Conservation (phyloP, 2,888 invertebrate genomes). For the Gortyna flavago region DNA sequence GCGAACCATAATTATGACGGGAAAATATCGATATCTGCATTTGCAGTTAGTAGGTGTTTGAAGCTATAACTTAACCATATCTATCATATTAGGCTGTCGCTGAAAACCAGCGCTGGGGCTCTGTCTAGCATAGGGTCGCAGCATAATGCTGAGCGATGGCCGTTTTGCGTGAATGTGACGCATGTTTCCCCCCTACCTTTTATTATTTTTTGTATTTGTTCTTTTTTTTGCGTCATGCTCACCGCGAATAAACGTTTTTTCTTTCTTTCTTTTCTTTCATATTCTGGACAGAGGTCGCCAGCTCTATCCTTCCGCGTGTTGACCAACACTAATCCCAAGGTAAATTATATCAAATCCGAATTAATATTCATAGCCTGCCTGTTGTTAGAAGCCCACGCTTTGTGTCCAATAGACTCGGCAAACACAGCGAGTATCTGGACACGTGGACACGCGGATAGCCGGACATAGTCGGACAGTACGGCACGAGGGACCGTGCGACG, state of each 20-base stretch:
- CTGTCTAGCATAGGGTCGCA: too few species aligned
- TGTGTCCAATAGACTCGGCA: conserved; percentile 41
- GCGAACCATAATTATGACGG: too few species aligned
- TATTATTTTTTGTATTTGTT: too few species aligned
- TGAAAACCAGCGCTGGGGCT: too few species aligned
- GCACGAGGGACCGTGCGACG: conserved; percentile 27
- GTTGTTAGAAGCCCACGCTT: conserved; percentile 39
- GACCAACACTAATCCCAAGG: conserved; percentile 31
- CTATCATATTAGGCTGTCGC: too few species aligned
- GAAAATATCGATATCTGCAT: background rate
- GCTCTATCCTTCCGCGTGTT: background rate
- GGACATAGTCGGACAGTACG: conserved; percentile 37
- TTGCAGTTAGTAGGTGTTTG: too few species aligned
- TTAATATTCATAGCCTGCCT: conserved; percentile 45
- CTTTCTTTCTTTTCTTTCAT: too few species aligned
- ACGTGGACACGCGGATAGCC: conserved; percentile 31
- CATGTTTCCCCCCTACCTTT: too few species aligned
- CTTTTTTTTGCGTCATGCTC: too few species aligned
- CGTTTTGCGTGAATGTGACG: too few species aligned
- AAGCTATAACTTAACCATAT: background rate
- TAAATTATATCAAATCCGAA: conserved; percentile 46
- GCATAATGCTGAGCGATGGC: too few species aligned
- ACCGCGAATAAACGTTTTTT: too few species aligned
- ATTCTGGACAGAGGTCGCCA: background rate
- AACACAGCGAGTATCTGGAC: conserved; percentile 42